Base-by-base conservation (phyloP, 2,113 vertebrate species). In the Galbula dea region DNA sequence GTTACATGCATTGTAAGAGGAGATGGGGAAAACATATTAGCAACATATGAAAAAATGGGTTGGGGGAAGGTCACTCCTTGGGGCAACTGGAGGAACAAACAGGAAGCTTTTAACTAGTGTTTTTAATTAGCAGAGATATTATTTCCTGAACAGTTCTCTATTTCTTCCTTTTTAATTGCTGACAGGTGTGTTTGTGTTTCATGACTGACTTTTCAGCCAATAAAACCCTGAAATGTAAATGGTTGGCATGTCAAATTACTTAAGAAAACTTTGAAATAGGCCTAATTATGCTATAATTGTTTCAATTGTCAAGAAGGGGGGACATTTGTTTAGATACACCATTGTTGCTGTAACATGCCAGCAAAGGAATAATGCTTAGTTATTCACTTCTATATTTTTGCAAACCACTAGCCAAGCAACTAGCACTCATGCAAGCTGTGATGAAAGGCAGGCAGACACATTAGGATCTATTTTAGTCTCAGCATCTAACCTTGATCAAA, bases 21-120 rank as follows among this genome's bases (percentile, higher is more conserved):
- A 90, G 91, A 83, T 80, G 69, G 78, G 32, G 19, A 90, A 97
- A 94, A 88, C 92, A 84, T 73, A 69, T 90, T 95, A 96, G 90
- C 72, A 7, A 82, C 93, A 90, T 95, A 95, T 83, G 96, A 97
- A 97, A 96, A 97, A 97, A 91, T 96, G 91, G 59, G 77, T 80
- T 81, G 84, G 63, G 91, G 88, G 95, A 97, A 97, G 98, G 98
- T 98, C 98, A 97, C 71, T 97, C 97, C 97, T 97, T 95, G 96
- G 98, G 98, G 97, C 98, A 98, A 97, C 97, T 97, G 90, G 92
- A 96, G 98, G 96, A 98, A 98, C 97, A 98, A 98, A 98, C 99
- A 99, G 99, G 99, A 99, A 99, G 99, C 99, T 98, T 99, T 99
- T 99, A 99, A 99, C 98, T 98, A 98, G 98, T 98, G 98, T 96